A percentile compares a stretch with the other conserved stretches of the same genome.
These are phyloP conservation scores for Andrena cerasifolii DNA, from an alignment of 1,140 invertebrate species.

Conservation along the genomic window DNA sequence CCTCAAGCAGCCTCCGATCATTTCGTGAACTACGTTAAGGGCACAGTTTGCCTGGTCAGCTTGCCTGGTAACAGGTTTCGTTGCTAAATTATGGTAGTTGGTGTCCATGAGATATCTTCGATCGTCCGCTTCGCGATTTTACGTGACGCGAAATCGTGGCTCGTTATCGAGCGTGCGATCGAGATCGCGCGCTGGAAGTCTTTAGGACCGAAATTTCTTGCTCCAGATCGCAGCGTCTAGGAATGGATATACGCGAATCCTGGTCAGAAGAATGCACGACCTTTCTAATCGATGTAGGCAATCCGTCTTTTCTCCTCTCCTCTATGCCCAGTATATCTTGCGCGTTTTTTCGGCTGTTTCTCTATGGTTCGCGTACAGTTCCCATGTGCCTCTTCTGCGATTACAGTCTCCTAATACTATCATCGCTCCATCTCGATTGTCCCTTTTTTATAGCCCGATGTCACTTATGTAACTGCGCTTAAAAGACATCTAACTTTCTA, in stretches of 20 bases:
- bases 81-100: background rate
- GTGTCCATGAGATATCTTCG: background rate
- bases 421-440: no score
- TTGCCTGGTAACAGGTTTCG: background rate
- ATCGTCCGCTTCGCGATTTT: background rate
- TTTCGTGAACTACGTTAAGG: background rate
- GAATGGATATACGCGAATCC: constrained; percentile 30
- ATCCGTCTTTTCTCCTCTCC: constrained; percentile 58
- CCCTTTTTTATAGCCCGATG: no score
- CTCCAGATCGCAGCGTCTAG: constrained; percentile 37
- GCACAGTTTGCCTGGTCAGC: constrained; percentile 1
- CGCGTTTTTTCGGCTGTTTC: constrained; percentile 17
- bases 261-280: constrained; percentile 50
- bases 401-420: constrained; percentile 32
- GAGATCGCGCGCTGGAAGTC: constrained; percentile 34
- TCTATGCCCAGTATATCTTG: constrained; percentile 43
- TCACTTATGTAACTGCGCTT: no score
- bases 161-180: constrained; percentile 48
- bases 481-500: no score
- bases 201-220: constrained; percentile 50
- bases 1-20: background rate
- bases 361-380: constrained; percentile 7
- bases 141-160: constrained; percentile 45
- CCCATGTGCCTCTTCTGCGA: constrained; percentile 8
- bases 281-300: constrained; percentile 56